Base-by-base conservation (phyloP, 2,888 invertebrate genomes). In the Amaurobius ferox region DNA sequence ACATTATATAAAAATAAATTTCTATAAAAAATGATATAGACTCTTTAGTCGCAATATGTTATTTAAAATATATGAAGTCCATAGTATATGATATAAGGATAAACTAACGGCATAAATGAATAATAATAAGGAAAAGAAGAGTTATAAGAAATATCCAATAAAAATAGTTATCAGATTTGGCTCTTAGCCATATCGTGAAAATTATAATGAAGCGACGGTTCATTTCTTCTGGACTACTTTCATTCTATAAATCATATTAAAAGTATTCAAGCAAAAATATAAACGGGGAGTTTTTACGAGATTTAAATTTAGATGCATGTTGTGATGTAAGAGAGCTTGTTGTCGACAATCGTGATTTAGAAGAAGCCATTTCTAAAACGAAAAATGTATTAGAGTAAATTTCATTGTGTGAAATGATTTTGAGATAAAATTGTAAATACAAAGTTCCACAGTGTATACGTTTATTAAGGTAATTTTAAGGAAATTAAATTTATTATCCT, bases 191-290 rank as follows among this genome's bases (percentile, higher is more conserved):
- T 16, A 5, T 16, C 6, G 44, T 11, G n/a, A 16, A 44, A 44
- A 44, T 44, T 44, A 44, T 44, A 44, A 44, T 44, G 16, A 44
- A 44, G 44, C 44, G 16, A 13, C 44, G 44, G 44, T 44, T 16
- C 44, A 44, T 44, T 44, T 44, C 44, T 44, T 44, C 16, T 44
- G 44, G n/a, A 44, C 44, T 44, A 44, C 44, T 44, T 44, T 44
- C 16, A 44, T 16, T 16, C 16, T 16, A 44, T 44, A 44, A 44
- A 44, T 44, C 44, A 44, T 44, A 44, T 44, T 44, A 16, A 44
- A 44, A 44, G 16, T 44, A 16, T 44, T 16, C 16, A 5, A 44
- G 44, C 44, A 44, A 44, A 44, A 44, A 44, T 7, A 2, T 13
- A 13, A 44, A 44, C 6, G 2, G n/a, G 16, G 44, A 2, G n/a